phyloP scores from a whole-genome alignment of 1,140 invertebrate species.

The Drosophila grimshawi region DNA sequence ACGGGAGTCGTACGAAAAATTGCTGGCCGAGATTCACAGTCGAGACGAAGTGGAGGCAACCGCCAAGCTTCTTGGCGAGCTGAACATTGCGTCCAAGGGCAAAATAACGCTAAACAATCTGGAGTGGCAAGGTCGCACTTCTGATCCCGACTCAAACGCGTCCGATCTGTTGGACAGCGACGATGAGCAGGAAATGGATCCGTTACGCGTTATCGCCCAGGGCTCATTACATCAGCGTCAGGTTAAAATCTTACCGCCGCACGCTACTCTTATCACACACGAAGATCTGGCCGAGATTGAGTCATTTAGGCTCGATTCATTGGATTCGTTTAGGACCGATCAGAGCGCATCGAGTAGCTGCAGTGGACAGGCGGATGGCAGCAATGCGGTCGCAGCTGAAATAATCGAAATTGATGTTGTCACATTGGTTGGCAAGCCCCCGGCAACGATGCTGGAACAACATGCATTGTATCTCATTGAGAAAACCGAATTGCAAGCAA shows the following conservation, averaged over 20 bases:
- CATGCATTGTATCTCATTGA: conserved; percentile 87
- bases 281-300: conserved; percentile 87
- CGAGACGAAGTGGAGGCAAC: conserved; percentile 87
- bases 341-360: conserved; percentile 42
- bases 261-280: conserved; percentile 86
- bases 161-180: conserved; percentile 87
- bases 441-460: conserved; percentile 78
- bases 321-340: conserved; percentile 46
- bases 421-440: conserved; percentile 36
- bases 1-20: conserved; percentile 85
- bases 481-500: conserved; percentile 86
- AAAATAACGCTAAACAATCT: conserved; percentile 87
- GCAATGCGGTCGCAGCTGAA: conserved; percentile 40
- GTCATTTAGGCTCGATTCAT: conserved; percentile 73
- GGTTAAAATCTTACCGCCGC: conserved; percentile 85
- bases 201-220: conserved; percentile 88
- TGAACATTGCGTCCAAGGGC: conserved; percentile 87
- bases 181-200: conserved; percentile 88
- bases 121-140: conserved; percentile 87
- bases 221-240: conserved; percentile 87
- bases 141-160: conserved; percentile 61
- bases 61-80: conserved; percentile 86
- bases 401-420: conserved; percentile 60
- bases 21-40: conserved; percentile 86
- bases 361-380: not conserved